Evolutionary conservation across 1,140 invertebrate species (phyloP), one percentile per base, ranked within the genome.

Genomic region (Caenorhabditis briggsae): DNA sequence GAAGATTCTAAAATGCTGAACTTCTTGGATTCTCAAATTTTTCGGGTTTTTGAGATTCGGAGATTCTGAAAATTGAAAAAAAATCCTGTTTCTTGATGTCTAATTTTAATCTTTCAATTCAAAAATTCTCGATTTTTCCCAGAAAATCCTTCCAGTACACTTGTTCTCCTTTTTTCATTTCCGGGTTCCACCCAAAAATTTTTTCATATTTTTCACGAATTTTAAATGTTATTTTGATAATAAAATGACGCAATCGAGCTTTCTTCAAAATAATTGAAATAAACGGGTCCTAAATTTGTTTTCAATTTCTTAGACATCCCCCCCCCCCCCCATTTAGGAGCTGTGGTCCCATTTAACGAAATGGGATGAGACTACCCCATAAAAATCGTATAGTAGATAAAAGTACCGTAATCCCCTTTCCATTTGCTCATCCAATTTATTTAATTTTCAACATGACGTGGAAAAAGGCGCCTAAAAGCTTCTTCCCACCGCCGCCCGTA

Each of bases 341-440:
- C 61, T 65, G 2, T 3, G 33, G 33, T 33, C 33, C 33, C 33
- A 33, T 33, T 33, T 33, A 33, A 33, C 33, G 3, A 33, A 33
- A 33, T 33, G 33, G 33, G 33, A 50, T 50, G 23, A 25, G 46
- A 78, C 46, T n/a, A 33, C 8, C n/a, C 70, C 70, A 53, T 50
- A 53, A 78, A 78, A 41, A 53, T 70, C 64, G 70, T 78, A 78
- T 78, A 78, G 70, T 78, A 78, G 25, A 78, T 78, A 78, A 78
- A 78, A 78, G 23, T 78, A 78, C 70, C 18, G 70, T 78, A 78
- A 2, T 11, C n/a, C 70, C 5, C 18, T 70, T 9, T 20, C 9
- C 16, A 43, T 46, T n/a, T 46, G 8, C 16, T 7, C 41, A 12
- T 20, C 41, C 7, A 48, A 25, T 70, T 20, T 18, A 33, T 20